These are phyloP conservation scores for Ceriagrion tenellum DNA, from an alignment of 2,888 invertebrate species.

Conservation along the genomic window DNA sequence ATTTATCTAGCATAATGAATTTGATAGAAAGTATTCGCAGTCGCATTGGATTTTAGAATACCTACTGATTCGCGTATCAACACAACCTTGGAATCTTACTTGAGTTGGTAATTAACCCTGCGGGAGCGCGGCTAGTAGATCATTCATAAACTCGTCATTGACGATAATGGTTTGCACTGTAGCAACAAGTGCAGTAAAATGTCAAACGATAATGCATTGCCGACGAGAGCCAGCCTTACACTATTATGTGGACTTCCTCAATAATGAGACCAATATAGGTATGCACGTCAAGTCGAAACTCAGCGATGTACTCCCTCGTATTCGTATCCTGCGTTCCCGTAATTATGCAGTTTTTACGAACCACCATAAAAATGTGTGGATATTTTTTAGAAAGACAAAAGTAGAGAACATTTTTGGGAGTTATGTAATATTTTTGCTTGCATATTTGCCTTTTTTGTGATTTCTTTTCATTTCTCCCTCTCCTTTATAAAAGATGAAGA, in stretches of 20 bases:
- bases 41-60: neutral
- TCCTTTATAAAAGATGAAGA: too few species aligned
- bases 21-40: neutral
- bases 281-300: constrained; percentile 6
- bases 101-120: neutral
- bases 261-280: neutral
- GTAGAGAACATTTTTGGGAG: too few species aligned
- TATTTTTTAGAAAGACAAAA: too few species aligned
- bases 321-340: too few species aligned
- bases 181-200: neutral
- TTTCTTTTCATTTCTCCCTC: too few species aligned
- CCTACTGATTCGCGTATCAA: neutral
- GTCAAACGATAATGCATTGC: neutral
- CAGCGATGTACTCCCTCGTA: neutral
- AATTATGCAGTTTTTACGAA: too few species aligned
- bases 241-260: neutral
- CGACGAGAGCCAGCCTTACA: neutral
- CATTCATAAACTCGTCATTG: neutral
- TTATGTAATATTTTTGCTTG: too few species aligned
- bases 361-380: too few species aligned
- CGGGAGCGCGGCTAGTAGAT: neutral
- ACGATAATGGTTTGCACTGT: neutral
- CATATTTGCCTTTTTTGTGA: too few species aligned
- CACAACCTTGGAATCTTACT: neutral
- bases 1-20: too few species aligned